These are phyloP conservation scores for Oscheius onirici DNA, from an alignment of 2,888 invertebrate genomes.

Conservation along the genomic window DNA sequence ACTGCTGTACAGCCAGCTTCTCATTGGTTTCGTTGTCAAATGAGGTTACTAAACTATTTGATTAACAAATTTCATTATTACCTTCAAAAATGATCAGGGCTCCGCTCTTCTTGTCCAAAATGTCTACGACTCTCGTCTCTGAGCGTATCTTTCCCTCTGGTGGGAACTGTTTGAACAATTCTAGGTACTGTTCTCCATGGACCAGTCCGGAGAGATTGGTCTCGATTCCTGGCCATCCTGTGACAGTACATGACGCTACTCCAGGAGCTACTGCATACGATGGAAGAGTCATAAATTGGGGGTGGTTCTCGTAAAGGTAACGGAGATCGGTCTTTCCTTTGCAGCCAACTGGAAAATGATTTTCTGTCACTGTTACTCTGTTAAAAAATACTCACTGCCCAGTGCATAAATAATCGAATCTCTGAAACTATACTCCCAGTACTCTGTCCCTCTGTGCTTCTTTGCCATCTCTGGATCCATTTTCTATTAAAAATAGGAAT, in stretches of 20 bases:
- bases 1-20: conserved; percentile 83
- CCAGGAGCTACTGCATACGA: conserved; percentile 81
- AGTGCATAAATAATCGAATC: conserved; percentile 90
- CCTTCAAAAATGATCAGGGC: conserved; percentile 84
- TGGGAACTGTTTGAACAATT: conserved; percentile 80
- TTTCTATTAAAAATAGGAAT: too few species aligned
- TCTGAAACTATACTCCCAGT: conserved; percentile 73
- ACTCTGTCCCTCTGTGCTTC: conserved; percentile 37
- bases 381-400: conserved; percentile 79
- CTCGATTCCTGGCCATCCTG: conserved; percentile 59
- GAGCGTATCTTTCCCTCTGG: conserved; percentile 77
- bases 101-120: conserved; percentile 91
- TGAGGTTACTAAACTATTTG: conserved; percentile 77
- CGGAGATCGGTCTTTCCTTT: conserved; percentile 77
- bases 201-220: conserved; percentile 75
- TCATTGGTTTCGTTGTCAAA: conserved; percentile 79
- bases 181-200: conserved; percentile 95
- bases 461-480: conserved; percentile 46
- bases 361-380: neutral
- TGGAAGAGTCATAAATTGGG: conserved; percentile 85
- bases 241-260: conserved; percentile 56
- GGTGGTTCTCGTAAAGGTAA: conserved; percentile 88
- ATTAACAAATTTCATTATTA: conserved; percentile 72
- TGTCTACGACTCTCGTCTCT: conserved; percentile 80
- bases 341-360: conserved; percentile 74